A percentile compares a stretch with the other conserved stretches of the same genome.
Evolutionary conservation across 1,140 invertebrate genomes (phyloP).

Genomic region (Holotrichia oblita): DNA sequence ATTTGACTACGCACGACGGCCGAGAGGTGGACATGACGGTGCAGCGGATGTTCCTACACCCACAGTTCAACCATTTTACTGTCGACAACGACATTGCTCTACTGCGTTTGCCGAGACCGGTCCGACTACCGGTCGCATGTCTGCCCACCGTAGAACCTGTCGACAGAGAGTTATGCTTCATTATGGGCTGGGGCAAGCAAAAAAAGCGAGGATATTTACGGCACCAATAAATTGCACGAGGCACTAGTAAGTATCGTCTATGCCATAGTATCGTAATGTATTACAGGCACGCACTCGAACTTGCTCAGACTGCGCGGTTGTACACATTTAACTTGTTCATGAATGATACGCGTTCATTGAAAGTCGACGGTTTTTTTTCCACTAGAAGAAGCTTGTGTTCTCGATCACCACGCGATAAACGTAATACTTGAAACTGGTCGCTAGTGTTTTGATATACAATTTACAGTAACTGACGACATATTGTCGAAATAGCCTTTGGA

Average conservation of each 20-base stretch:
- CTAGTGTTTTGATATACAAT: no score
- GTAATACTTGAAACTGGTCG: background rate
- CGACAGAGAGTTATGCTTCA: conserved; percentile 72
- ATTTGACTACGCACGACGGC: conserved; percentile 73
- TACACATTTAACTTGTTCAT: background rate
- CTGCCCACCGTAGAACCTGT: conserved; percentile 69
- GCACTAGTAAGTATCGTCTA: conserved; percentile 67
- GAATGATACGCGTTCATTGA: conserved; percentile 20
- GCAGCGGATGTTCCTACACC: conserved; percentile 79
- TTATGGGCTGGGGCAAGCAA: conserved; percentile 84
- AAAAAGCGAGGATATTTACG: conserved; percentile 74
- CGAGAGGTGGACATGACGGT: conserved; percentile 80
- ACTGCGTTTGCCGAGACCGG: conserved; percentile 71
- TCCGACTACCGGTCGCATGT: conserved; percentile 67
- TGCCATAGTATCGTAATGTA: background rate
- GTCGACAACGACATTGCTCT: conserved; percentile 94
- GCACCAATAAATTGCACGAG: conserved; percentile 81
- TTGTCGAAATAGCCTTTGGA: no score
- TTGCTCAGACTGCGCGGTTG: background rate
- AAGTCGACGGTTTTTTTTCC: background rate
- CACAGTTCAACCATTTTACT: conserved; percentile 84
- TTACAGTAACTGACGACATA: no score
- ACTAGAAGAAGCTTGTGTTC: background rate
- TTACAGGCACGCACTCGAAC: background rate
- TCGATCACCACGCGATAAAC: background rate